phyloP scores from a whole-genome alignment of 2,888 invertebrate species.

The Gortyna flavago region DNA sequence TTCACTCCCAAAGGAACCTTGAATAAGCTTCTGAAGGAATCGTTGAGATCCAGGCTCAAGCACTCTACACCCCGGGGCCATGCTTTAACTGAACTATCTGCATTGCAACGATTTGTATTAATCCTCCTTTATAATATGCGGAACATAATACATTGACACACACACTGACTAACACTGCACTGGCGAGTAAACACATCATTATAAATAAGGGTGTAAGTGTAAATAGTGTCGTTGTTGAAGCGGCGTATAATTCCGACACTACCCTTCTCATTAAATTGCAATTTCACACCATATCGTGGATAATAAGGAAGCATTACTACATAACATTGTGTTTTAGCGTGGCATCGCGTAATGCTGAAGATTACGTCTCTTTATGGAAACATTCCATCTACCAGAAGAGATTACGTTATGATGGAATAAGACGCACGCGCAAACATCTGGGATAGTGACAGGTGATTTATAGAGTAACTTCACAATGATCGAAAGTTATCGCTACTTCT shows the following conservation, averaged over 20 bases:
- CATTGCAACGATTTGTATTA: conserved; percentile 3
- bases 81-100: background rate
- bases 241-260: conserved; percentile 39
- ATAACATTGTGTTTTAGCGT: conserved; percentile 71
- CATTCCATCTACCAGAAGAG: conserved; percentile 63
- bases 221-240: conserved; percentile 54
- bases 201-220: conserved; percentile 48
- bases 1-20: background rate
- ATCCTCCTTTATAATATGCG: background rate
- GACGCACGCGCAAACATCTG: conserved; percentile 61
- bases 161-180: no score
- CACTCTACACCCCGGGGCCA: background rate
- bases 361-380: conserved; percentile 67
- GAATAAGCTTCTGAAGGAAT: background rate
- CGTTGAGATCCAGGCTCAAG: background rate
- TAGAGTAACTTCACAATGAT: conserved; percentile 51
- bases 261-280: conserved; percentile 65
- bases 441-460: conserved; percentile 54
- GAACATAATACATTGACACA: conserved; percentile 5
- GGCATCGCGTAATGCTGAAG: conserved; percentile 72
- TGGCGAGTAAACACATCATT: conserved; percentile 17
- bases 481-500: background rate
- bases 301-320: conserved; percentile 74
- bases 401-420: conserved; percentile 55
- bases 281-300: conserved; percentile 72